Conservation (phyloP, 1,140 invertebrate genomes). For the Bombus superbus region DNA sequence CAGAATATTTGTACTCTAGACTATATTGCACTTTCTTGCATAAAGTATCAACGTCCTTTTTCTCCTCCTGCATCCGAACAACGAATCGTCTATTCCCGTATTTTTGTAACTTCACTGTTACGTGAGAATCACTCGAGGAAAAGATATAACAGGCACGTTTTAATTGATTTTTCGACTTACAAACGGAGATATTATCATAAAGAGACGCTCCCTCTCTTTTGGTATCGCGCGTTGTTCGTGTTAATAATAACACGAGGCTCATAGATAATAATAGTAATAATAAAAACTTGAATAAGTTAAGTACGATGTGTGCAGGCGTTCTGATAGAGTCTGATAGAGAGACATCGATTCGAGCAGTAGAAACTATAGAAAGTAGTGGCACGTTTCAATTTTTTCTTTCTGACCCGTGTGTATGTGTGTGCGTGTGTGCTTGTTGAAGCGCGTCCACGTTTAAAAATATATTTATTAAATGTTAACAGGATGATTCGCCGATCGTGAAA, state of each 20-base stretch:
- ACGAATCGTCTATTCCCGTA: neutral
- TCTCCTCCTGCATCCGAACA: neutral
- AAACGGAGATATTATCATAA: too few species aligned
- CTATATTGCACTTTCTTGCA: neutral
- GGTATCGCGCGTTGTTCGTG: too few species aligned
- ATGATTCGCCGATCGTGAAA: constrained; percentile 33
- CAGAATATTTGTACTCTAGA: neutral
- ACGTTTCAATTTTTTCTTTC: neutral
- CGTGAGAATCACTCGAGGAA: too few species aligned
- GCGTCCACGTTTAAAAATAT: neutral
- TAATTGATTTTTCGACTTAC: too few species aligned
- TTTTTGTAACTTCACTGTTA: neutral
- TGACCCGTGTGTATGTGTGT: too few species aligned
- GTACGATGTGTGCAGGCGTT: neutral
- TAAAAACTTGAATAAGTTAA: neutral
- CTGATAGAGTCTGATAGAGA: neutral
- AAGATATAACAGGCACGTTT: too few species aligned
- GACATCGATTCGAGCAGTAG: neutral
- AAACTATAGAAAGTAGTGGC: neutral
- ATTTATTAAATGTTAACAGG: constrained; percentile 17
- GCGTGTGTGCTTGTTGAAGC: neutral
- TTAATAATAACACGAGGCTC: too few species aligned
- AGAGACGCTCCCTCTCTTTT: too few species aligned
- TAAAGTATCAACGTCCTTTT: neutral
- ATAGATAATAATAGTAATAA: too few species aligned